These are phyloP conservation scores for Perca fluviatilis DNA, from an alignment of 2,113 vertebrate genomes.

Conservation along the genomic window DNA sequence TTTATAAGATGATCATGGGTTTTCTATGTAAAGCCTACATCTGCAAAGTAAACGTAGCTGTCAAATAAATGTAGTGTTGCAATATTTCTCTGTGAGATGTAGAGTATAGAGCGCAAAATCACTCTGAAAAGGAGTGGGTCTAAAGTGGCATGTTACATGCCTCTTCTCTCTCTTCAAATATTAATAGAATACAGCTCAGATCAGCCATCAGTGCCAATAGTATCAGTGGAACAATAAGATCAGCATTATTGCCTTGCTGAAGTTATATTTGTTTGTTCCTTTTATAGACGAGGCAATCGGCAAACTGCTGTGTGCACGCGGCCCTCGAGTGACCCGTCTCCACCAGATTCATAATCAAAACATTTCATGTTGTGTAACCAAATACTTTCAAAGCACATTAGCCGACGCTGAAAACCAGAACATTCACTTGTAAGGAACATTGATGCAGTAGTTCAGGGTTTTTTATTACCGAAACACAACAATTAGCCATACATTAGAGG, in stretches of 20 bases:
- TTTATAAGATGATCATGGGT: background rate
- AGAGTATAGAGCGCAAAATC: background rate
- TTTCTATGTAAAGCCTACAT: background rate
- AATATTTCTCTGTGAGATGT: background rate
- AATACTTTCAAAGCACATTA: slow-evolving; percentile 49
- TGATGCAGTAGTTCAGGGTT: slow-evolving; percentile 17
- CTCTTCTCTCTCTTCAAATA: slow-evolving; percentile 1
- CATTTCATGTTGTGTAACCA: slow-evolving; percentile 41
- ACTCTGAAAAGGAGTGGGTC: background rate
- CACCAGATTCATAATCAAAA: slow-evolving; percentile 53
- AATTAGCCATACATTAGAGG: slow-evolving; percentile 71
- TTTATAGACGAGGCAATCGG: slow-evolving; percentile 57
- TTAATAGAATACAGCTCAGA: slow-evolving; percentile 34
- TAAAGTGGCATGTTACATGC: background rate
- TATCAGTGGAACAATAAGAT: slow-evolving; percentile 51
- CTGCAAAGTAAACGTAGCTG: background rate
- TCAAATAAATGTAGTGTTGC: background rate
- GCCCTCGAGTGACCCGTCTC: slow-evolving; percentile 45
- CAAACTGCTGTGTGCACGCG: slow-evolving; percentile 21
- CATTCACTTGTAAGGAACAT: slow-evolving; percentile 27
- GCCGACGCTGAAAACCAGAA: slow-evolving; percentile 11
- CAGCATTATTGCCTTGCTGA: slow-evolving; percentile 38
- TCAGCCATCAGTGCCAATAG: slow-evolving; percentile 29
- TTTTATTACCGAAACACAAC: slow-evolving; percentile 67
- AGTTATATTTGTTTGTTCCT: slow-evolving; percentile 56